These are phyloP conservation scores for Callocephalon fimbriatum DNA, from an alignment of 2,113 vertebrate species.

Conservation along the genomic window DNA sequence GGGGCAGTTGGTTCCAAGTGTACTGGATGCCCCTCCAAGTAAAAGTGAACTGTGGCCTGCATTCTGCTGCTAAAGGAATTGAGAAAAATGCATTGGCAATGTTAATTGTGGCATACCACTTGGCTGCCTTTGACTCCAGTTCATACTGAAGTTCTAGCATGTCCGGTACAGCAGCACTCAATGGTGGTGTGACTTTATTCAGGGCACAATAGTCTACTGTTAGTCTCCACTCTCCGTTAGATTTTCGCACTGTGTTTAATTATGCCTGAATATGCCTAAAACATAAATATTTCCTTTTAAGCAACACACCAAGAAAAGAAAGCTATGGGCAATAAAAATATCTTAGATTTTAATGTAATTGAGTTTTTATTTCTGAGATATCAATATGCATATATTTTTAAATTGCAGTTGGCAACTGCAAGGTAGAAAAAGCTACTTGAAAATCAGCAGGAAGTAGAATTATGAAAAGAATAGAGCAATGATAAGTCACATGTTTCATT, in stretches of 20 bases:
- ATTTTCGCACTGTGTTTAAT: background rate
- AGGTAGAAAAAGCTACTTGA: background rate
- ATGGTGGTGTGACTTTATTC: too few species aligned
- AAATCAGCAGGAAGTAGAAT: constrained; percentile 28
- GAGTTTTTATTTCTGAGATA: background rate
- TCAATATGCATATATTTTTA: constrained; percentile 17
- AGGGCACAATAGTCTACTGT: too few species aligned
- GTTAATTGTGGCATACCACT: too few species aligned
- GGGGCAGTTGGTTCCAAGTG: too few species aligned
- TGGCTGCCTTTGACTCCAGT: too few species aligned
- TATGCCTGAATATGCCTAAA: background rate
- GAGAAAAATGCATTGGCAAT: too few species aligned
- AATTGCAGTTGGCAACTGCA: constrained; percentile 15
- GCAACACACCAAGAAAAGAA: background rate
- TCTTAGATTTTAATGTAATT: background rate
- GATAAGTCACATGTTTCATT: background rate
- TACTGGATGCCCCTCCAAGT: too few species aligned
- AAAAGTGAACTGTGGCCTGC: too few species aligned
- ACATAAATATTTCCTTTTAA: background rate
- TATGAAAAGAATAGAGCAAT: background rate
- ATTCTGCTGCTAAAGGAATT: too few species aligned
- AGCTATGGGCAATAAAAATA: background rate
- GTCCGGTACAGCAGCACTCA: too few species aligned
- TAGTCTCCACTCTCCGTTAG: too few species aligned
- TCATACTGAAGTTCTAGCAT: too few species aligned